Percentiles rank a stretch among this genome's conserved stretches.
These are phyloP conservation scores for Entomobrya multifasciata DNA, from an alignment of 2,888 invertebrate species.

Conservation along the genomic window DNA sequence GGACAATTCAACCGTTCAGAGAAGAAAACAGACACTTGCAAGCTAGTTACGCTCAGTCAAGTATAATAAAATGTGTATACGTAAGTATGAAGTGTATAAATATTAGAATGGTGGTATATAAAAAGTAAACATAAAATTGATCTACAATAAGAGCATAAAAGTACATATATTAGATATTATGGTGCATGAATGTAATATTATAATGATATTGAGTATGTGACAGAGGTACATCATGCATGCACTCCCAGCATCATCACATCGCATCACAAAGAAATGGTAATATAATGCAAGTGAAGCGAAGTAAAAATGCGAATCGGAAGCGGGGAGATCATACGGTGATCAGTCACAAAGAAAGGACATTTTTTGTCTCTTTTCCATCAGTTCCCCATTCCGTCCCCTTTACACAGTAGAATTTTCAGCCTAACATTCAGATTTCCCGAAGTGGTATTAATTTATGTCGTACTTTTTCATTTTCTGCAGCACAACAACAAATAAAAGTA, in stretches of 20 bases:
- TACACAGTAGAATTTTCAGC: not conserved
- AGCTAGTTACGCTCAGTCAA: not conserved
- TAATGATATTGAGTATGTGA: slow-evolving; percentile 2
- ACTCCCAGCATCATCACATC: not conserved
- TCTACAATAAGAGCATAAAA: not conserved
- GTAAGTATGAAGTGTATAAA: not conserved
- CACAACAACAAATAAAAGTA: not conserved
- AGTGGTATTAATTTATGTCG: slow-evolving; percentile 5
- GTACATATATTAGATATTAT: too few species aligned
- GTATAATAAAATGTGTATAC: slow-evolving; percentile 5
- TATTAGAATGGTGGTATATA: not conserved
- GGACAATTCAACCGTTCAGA: slow-evolving; percentile 21
- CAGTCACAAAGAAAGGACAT: slow-evolving; percentile 75
- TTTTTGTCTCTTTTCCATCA: slow-evolving; percentile 54
- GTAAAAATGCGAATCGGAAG: slow-evolving; percentile 79
- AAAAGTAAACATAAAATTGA: too few species aligned
- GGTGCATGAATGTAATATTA: not conserved
- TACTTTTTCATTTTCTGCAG: not conserved
- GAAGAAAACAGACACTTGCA: slow-evolving; percentile 10
- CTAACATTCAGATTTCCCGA: not conserved
- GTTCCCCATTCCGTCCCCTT: not conserved
- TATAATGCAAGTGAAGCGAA: slow-evolving; percentile 64
- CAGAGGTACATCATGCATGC: not conserved
- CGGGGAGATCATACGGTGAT: slow-evolving; percentile 79
- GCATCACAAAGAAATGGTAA: slow-evolving; percentile 24